These are phyloP conservation scores for Helicoverpa armigera DNA, from an alignment of 1,140 invertebrate genomes.

Conservation along the genomic window DNA sequence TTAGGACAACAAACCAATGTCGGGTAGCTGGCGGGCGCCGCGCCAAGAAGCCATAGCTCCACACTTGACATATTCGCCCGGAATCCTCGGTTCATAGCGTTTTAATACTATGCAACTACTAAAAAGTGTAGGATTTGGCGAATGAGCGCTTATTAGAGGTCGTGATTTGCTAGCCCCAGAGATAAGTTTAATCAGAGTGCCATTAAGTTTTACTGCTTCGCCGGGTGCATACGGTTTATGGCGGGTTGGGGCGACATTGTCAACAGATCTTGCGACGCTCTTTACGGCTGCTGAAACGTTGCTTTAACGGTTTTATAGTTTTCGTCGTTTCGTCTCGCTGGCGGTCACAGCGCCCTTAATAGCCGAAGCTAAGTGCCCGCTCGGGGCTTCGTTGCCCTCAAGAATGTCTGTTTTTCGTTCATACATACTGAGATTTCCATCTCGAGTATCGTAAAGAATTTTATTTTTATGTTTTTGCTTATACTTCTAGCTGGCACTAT, in stretches of 20 bases:
- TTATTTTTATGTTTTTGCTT: slow-evolving; percentile 69
- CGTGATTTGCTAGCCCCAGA: slow-evolving; percentile 74
- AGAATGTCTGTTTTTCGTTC: slow-evolving; percentile 81
- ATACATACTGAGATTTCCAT: slow-evolving; percentile 79
- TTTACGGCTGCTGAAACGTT: slow-evolving; percentile 86
- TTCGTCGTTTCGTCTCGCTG: slow-evolving; percentile 81
- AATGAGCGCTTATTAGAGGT: slow-evolving; percentile 71
- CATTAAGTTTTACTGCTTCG: slow-evolving; percentile 83
- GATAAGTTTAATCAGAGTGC: slow-evolving; percentile 86
- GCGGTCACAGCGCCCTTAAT: slow-evolving; percentile 82
- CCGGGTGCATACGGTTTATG: slow-evolving; percentile 85
- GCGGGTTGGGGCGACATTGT: slow-evolving; percentile 83
- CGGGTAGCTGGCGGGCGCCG: slow-evolving; percentile 46
- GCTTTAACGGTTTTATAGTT: slow-evolving; percentile 86
- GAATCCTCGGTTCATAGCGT: slow-evolving; percentile 45
- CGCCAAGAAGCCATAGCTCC: slow-evolving; percentile 59
- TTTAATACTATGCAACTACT: slow-evolving; percentile 58
- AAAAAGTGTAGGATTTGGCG: slow-evolving; percentile 55
- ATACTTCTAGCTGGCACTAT: background rate
- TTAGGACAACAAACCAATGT: slow-evolving; percentile 61
- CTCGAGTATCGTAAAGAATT: slow-evolving; percentile 77
- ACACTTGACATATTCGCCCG: slow-evolving; percentile 33
- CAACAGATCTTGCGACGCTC: slow-evolving; percentile 84
- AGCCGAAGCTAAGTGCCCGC: slow-evolving; percentile 84
- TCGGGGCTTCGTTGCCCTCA: slow-evolving; percentile 76